phyloP scores from a whole-genome alignment of 37 sponge, comb jelly and placozoan species.

The Eunapius fragilis region DNA sequence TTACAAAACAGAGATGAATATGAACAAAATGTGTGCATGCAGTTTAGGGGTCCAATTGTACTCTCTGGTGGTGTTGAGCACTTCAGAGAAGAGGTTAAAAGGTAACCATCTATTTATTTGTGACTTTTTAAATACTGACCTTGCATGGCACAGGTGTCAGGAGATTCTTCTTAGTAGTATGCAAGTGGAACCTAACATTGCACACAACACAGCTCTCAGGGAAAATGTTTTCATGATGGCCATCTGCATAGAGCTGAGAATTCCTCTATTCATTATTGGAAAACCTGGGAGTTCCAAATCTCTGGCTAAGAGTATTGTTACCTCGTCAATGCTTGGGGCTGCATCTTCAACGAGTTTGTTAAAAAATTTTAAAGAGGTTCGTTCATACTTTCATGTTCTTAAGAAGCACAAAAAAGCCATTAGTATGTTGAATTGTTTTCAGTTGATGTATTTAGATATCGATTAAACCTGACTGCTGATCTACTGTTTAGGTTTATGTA shows the following conservation, averaged over 20 bases:
- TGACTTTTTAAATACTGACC: too few relatives aligned
- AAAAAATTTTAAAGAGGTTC: slow-evolving; percentile 55
- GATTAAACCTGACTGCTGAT: too few relatives aligned
- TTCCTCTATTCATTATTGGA: slow-evolving; percentile 80
- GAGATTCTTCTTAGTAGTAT: slow-evolving; percentile 59
- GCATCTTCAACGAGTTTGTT: slow-evolving; percentile 43
- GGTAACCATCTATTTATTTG: not conserved
- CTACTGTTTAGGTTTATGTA: slow-evolving; percentile 32
- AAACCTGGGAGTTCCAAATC: slow-evolving; percentile 87
- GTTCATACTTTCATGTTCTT: too few relatives aligned
- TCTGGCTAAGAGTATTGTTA: slow-evolving; percentile 69
- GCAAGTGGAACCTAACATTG: slow-evolving; percentile 65
- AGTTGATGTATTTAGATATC: not conserved
- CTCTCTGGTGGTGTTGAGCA: slow-evolving; percentile 1
- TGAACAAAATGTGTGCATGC: not conserved
- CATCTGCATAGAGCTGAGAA: slow-evolving; percentile 75
- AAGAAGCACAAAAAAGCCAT: not conserved
- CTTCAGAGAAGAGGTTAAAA: slow-evolving; percentile 9
- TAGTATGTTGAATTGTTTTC: too few relatives aligned
- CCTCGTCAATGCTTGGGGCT: slow-evolving; percentile 63
- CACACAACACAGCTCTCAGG: slow-evolving; percentile 63
- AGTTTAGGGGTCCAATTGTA: not conserved
- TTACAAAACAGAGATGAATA: slow-evolving; percentile 41
- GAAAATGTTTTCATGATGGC: slow-evolving; percentile 91
- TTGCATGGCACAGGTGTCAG: slow-evolving; percentile 49